Evolutionary conservation across 2,113 vertebrate species (phyloP), one percentile per base, ranked within the genome.

Genomic region (Semnornis frantzii): DNA sequence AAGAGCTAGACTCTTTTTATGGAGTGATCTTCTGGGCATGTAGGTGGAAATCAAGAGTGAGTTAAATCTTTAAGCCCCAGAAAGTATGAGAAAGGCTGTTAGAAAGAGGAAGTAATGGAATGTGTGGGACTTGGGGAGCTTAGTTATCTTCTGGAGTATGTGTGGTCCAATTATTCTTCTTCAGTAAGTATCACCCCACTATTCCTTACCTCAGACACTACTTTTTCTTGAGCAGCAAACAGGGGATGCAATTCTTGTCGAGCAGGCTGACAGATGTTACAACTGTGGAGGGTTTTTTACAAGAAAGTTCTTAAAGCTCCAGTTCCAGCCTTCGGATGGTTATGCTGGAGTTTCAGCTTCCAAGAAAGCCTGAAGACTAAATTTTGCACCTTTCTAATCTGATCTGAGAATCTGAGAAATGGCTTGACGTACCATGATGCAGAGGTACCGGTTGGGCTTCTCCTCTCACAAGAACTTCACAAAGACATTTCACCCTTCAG

Each of bases 381-480:
- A 30, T 59, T 13, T 42, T 65, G 28, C 11, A 91, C 23, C 4
- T 33, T 82, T 79, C 74, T 87, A 4, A 52, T 46, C 50, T 73
- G 30, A 84, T 79, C n/a, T 82, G 50, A 65, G 5, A 69, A n/a
- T n/a, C n/a, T n/a, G 14, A 12, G 24, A 52, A 5, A 24, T 27
- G 19, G 10, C 12, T 62, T 39, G 50, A 82, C 8, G 33, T 13
- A 37, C 18, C 31, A 54, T 9, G 13, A 59, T 33, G 54, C 13
- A 77, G 62, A 5, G 2, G 34, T 5, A 50, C 31, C 2, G 0
- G 15, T 33, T 19, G 58, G 25, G 37, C 5, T 15, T 12, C 39
- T 92, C 31, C 44, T 74, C 33, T 33, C 3, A 1, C 0, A 0
- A 62, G 31, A 75, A 12, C 30, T 64, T 42, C 30, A 50, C 23